phyloP scores from a whole-genome alignment of 2,888 invertebrate genomes.

The Myathropa florea region DNA sequence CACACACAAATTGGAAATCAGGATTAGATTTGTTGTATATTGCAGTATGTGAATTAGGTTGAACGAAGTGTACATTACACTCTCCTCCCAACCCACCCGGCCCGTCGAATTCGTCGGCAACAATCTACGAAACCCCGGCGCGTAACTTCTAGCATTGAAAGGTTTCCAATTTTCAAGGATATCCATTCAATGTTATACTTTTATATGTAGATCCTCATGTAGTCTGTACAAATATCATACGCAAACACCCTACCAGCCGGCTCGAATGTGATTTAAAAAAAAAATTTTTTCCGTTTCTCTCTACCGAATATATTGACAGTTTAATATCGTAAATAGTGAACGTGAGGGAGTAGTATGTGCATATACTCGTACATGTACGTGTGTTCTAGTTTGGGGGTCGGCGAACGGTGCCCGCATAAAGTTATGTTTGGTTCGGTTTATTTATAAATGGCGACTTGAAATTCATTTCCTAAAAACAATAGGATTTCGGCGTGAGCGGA shows the following conservation, averaged over 20 bases:
- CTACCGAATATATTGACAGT: constrained; percentile 27
- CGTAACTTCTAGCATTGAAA: constrained; percentile 13
- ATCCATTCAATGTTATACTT: not conserved
- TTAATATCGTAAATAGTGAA: constrained; percentile 37
- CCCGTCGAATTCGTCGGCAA: not conserved
- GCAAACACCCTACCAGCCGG: not conserved
- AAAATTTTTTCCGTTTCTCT: constrained; percentile 2
- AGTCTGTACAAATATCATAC: not conserved
- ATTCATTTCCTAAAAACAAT: constrained; percentile 15
- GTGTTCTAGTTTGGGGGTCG: not conserved
- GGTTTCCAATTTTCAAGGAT: constrained; percentile 34
- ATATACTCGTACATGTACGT: not conserved
- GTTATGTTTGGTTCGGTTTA: constrained; percentile 18
- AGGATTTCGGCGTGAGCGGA: not conserved
- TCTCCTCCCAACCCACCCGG: not conserved
- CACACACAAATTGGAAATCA: constrained; percentile 42
- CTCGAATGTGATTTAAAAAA: constrained; percentile 4
- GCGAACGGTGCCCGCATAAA: not conserved
- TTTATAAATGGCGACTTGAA: constrained; percentile 14
- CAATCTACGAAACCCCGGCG: not conserved
- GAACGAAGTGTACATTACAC: constrained; percentile 38
- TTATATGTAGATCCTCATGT: not conserved
- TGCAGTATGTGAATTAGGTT: constrained; percentile 50
- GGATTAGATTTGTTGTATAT: constrained; percentile 53
- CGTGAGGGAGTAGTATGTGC: not conserved